Evolutionary conservation across 2,113 vertebrate species (phyloP), one percentile per base, ranked within the genome.

Genomic region (Strigops habroptila): DNA sequence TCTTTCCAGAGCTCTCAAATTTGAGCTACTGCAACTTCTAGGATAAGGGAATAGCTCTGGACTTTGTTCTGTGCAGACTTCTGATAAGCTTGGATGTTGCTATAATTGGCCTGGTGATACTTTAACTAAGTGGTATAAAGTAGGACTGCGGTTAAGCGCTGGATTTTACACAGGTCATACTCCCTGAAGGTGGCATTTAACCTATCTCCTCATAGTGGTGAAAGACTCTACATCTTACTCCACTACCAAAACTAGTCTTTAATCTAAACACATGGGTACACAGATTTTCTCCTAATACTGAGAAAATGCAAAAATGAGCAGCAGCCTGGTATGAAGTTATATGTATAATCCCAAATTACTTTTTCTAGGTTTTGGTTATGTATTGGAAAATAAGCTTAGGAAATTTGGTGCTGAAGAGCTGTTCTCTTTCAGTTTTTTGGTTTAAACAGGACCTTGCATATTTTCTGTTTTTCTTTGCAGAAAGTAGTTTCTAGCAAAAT

Each of bases 71-170:
- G 73, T 60, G n/a, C 37, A 60, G 86, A 68, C 41, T 70, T 43
- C 53, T 74, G 93, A 82, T 92, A 91, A 83, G 48, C 60, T 46
- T 86, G 55, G 90, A 74, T 68, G 69, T 70, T 90, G 67, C 69
- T 93, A 2, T 94, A 91, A 90, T 81, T 91, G 85, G 33, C 55
- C 77, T 90, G 68, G 57, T 81, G 91, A 93, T 93, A 67, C 73
- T 59, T 30, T 83, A 83, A 86, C 75, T 60, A 81, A 93, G 82
- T 43, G 64, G 51, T 60, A 4, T 35, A 67, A 67, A 93, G 60
- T 46, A 81, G 76, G 59, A 75, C 51, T 63, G 68, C 3, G 28
- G 83, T 91, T 63, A 84, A 88, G 86, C 3, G 2, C 64, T 70
- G 70, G 24, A 22, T 78, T 78, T 93, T 70, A 17, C 33, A 55